Evolutionary conservation across 2,888 invertebrate species (phyloP), one percentile per base, ranked within the genome.

Genomic region (Acronicta psi): DNA sequence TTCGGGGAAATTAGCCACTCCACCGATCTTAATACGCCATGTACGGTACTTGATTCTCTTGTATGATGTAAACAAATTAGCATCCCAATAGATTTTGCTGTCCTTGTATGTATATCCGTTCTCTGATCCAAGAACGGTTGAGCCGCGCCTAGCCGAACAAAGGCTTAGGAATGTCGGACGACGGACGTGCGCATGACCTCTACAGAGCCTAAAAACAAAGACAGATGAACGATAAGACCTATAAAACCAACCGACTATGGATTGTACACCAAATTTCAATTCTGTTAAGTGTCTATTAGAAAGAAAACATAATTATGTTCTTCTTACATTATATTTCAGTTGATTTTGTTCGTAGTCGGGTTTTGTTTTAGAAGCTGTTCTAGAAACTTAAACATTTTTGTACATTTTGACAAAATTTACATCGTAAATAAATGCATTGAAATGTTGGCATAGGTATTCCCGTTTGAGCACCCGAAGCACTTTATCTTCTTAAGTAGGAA

Each of bases 121-220:
- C 34, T 3, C 16, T 16, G 29, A 38, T 47, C 49, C 40, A 41
- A 53, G 58, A 59, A 51, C 23, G 52, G 40, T n/a, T 29, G 42
- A 31, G 46, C 42, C 62, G 53, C 73, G 67, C 60, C 54, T 55
- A 54, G 42, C 55, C 14, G 59, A 64, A 73, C 73, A 73, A 73
- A 73, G 65, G 61, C 57, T 71, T 59, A 62, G 53, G 11, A 50
- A 46, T 54, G 43, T 51, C 42, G n/a, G 51, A 43, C 45, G 40
- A 53, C 60, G 31, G 43, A 52, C 64, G 18, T 67, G 49, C 60
- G 44, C 44, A 36, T 34, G 49, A 41, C 38, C 40, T 54, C 37
- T 40, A 40, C 40, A 52, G 40, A 73, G 56, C 60, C 63, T 47
- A 63, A 62, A 67, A 38, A 73, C 67, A 73, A 73, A 73, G 45